Conservation (phyloP, 2,888 invertebrate species). For the Nomada ferruginata region DNA sequence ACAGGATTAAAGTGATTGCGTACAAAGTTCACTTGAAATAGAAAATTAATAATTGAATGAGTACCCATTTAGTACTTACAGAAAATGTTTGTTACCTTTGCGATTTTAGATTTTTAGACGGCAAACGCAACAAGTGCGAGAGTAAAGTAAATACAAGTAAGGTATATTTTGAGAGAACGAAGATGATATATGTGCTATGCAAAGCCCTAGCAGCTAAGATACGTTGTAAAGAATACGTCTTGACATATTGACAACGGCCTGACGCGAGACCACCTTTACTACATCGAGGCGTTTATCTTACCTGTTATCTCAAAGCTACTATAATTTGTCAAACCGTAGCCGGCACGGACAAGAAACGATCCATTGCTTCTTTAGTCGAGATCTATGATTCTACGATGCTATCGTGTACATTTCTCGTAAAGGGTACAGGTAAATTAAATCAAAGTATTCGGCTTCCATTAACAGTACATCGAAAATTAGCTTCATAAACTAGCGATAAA, state of each 20-base stretch:
- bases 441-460: too few relatives aligned
- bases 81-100: too few relatives aligned
- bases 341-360: constrained; percentile 53
- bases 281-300: constrained; percentile 66
- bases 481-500: too few relatives aligned
- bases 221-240: constrained; percentile 47
- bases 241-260: constrained; percentile 72
- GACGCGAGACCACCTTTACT: constrained; percentile 73
- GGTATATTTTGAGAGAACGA: constrained; percentile 27
- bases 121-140: not conserved
- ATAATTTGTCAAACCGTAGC: constrained; percentile 76
- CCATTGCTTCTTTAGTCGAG: constrained; percentile 44
- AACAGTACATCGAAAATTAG: too few relatives aligned
- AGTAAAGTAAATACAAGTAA: constrained; percentile 16
- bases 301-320: constrained; percentile 67
- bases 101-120: too few relatives aligned
- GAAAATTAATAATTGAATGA: not conserved
- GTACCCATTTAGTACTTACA: too few relatives aligned
- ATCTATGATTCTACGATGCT: not conserved
- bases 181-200: constrained; percentile 47
- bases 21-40: constrained; percentile 3
- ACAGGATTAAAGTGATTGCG: not conserved
- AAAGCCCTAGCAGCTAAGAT: not conserved
- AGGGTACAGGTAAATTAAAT: too few relatives aligned
- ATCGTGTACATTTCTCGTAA: too few relatives aligned